Percentiles rank a stretch among this genome's conserved stretches.
These are phyloP conservation scores for Latrodectus geometricus DNA, from an alignment of 1,140 invertebrate genomes.

Conservation along the genomic window DNA sequence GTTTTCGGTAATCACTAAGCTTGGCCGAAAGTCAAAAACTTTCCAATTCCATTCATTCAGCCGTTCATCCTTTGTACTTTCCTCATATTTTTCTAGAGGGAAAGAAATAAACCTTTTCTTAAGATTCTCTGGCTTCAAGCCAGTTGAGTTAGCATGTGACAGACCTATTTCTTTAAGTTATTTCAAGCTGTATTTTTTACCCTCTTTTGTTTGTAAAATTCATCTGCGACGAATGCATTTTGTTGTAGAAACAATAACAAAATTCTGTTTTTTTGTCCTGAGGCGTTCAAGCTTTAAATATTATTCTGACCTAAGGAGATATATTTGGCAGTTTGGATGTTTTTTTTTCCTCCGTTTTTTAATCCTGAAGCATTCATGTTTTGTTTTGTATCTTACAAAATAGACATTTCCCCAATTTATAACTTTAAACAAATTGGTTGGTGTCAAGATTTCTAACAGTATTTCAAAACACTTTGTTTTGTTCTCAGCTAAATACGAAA, in stretches of 20 bases:
- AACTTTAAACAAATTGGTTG: background rate
- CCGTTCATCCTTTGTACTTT: conserved; percentile 10
- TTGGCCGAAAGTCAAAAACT: conserved; percentile 43
- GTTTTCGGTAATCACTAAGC: conserved; percentile 28
- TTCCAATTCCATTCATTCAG: conserved; percentile 9
- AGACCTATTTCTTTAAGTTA: conserved; percentile 33
- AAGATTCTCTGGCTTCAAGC: background rate
- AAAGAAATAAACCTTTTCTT: background rate
- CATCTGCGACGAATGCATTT: background rate
- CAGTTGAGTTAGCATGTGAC: conserved; percentile 31
- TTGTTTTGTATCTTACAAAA: background rate
- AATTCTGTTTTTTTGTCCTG: background rate
- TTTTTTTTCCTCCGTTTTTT: background rate
- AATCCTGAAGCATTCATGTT: background rate
- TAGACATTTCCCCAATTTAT: background rate
- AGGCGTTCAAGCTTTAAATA: conserved; percentile 18
- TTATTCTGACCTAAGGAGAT: conserved; percentile 11
- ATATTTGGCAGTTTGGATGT: background rate
- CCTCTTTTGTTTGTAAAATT: background rate
- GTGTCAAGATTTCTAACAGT: background rate
- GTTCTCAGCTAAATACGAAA: no score
- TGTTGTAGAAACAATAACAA: conserved; percentile 17
- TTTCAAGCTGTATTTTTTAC: conserved; percentile 20
- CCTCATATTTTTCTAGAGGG: background rate
- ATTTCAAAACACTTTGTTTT: background rate